These are phyloP conservation scores for Syrrhaptes paradoxus DNA, from an alignment of 2,113 vertebrate genomes.

Conservation along the genomic window DNA sequence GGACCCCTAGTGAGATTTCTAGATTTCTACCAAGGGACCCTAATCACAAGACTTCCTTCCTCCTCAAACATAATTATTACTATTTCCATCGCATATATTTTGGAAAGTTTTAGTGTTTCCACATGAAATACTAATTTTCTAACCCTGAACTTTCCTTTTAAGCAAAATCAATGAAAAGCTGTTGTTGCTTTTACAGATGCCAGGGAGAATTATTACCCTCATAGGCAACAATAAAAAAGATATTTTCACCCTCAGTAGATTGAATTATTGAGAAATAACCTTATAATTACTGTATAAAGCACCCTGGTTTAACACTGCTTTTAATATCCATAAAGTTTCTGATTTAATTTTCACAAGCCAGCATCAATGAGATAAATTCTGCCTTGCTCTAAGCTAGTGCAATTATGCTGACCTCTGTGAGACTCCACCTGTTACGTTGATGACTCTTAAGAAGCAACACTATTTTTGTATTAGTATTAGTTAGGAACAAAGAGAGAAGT, in stretches of 20 bases:
- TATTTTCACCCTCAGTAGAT: slow-evolving; percentile 30
- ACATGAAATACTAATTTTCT: slow-evolving; percentile 58
- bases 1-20: not conserved
- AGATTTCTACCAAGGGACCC: not conserved
- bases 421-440: not conserved
- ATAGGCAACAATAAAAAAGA: slow-evolving; percentile 55
- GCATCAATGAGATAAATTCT: not conserved
- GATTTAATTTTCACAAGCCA: slow-evolving; percentile 38
- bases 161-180: slow-evolving; percentile 65
- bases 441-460: not conserved
- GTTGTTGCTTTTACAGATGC: slow-evolving; percentile 58
- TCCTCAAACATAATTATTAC: slow-evolving; percentile 12
- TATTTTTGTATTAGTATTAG: not conserved
- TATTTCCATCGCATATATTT: not conserved
- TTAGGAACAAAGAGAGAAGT: not conserved
- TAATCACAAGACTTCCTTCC: slow-evolving; percentile 17
- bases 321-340: slow-evolving; percentile 41
- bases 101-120: slow-evolving; percentile 52
- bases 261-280: slow-evolving; percentile 61
- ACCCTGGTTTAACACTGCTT: slow-evolving; percentile 12
- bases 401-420: not conserved
- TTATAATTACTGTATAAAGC: slow-evolving; percentile 59
- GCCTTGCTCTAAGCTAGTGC: not conserved
- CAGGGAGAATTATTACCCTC: slow-evolving; percentile 54
- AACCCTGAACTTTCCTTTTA: slow-evolving; percentile 59